These are phyloP conservation scores for Pocillopora meandrina DNA, from an alignment of 92 coral and sea anemone genomes.

Conservation along the genomic window DNA sequence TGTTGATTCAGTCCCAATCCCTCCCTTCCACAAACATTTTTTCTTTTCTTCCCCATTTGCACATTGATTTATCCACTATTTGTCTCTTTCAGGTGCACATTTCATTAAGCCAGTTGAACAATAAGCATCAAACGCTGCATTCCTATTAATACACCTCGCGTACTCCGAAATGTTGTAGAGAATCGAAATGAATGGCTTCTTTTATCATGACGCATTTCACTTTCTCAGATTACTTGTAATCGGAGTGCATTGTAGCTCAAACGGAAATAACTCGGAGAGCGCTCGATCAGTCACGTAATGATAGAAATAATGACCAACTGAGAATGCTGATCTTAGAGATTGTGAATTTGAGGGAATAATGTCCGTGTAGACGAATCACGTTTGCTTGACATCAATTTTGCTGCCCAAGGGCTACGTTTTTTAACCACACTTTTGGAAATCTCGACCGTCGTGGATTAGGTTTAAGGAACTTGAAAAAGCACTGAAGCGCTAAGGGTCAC, in stretches of 20 bases:
- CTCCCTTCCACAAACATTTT: too few relatives aligned
- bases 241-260: constrained; percentile 3
- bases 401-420: not conserved
- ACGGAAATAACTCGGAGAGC: constrained; percentile 24
- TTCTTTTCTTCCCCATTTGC: too few relatives aligned
- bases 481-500: not conserved
- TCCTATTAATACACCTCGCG: too few relatives aligned
- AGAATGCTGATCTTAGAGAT: not conserved
- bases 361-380: not conserved
- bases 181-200: not conserved
- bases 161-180: too few relatives aligned
- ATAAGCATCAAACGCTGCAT: too few relatives aligned
- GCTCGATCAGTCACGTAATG: not conserved
- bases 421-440: not conserved
- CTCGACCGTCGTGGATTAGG: not conserved
- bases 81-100: too few relatives aligned
- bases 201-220: not conserved
- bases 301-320: not conserved
- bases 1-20: too few relatives aligned
- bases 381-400: not conserved
- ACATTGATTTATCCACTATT: too few relatives aligned
- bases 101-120: too few relatives aligned
- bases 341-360: not conserved
- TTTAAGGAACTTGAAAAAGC: not conserved
- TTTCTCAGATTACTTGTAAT: constrained; percentile 11